Base-by-base conservation (phyloP, 2,113 vertebrate genomes). In the Neolamprologus falcicula region DNA sequence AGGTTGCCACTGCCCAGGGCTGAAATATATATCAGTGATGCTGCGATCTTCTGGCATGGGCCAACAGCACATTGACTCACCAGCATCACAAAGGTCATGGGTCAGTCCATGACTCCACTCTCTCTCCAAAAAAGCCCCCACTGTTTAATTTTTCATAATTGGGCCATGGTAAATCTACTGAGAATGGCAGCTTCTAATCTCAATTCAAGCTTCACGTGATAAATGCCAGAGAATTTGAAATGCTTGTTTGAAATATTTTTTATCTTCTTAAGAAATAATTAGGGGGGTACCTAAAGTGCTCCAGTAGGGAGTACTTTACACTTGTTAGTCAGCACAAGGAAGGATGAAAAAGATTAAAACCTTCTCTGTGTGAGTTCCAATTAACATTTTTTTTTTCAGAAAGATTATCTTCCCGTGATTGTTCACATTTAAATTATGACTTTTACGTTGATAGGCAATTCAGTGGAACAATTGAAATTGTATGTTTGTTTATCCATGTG, bases 331-430 rank as follows among this genome's bases (percentile, higher is more conserved):
- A 89, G 90, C 83, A 61, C 24, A 7, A 79, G 50, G 54, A 88
- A 88, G 80, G 82, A 76, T 87, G 87, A 40, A 83, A 83, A 85
- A 92, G 91, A 92, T 90, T 89, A 92, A 86, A 90, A 90, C 73
- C 66, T 79, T 88, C 82, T 61, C 90, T 88, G 91, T 83, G 54
- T 85, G 85, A 87, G 47, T 80, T 55, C 88, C 90, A 88, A 92
- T 93, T 92, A 87, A 91, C 78, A 11, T 47, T 82, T 59, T 71
- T 85, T 90, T 54, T 16, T 85, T 83, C 88, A 68, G 73, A 87
- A 57, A 88, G 89, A 94, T 92, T 66, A 91, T 86, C 73, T 54
- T 89, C 66, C 83, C 17, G 37, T 94, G 84, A 93, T 90, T 87
- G 83, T 90, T 82, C 80, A 86, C 47, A 90, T 86, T 88, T 81